Evolutionary conservation across 2,888 invertebrate species (phyloP), one percentile per base, ranked within the genome.

Genomic region (Bombyx huttoni): DNA sequence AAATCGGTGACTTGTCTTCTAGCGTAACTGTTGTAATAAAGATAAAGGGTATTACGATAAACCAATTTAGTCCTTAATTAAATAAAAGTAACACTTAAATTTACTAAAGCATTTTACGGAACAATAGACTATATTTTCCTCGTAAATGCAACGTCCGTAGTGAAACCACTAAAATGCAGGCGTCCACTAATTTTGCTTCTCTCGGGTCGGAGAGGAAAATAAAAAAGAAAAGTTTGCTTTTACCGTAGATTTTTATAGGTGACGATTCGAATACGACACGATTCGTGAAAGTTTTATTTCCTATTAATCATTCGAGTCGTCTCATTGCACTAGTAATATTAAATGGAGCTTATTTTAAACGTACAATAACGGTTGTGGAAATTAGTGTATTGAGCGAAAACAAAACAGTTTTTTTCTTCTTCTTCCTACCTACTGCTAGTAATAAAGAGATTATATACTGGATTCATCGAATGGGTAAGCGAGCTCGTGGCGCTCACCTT

Each of bases 161-260:
- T 49, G 33, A 56, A 56, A 54, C 60, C 58, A 57, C 60, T 64
- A 61, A 63, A 65, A 66, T 55, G 63, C 56, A 58, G 58, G 57
- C 59, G 52, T 57, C 54, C 64, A 64, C 64, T 67, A 69, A 68
- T 70, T 69, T 64, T 62, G 56, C 60, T 63, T 63, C 59, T 57
- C 54, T 57, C 53, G 56, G 56, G 59, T 64, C 63, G 60, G 61
- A 63, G 62, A 65, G 57, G 24, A 61, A 67, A 67, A 66, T 62
- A 62, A 70, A 68, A 68, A 66, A 70, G 56, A 53, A 56, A 55
- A 59, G 62, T 59, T 63, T 66, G 69, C 70, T 69, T 71, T 75
- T 74, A 73, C 67, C 64, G 60, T 57, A 58, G 58, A 59, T 46
- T 49, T 63, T 68, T 67, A 65, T 46, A 55, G 10, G 0, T 1